A percentile compares a stretch with the other conserved stretches of the same genome.
Evolutionary conservation across 1,140 invertebrate genomes (phyloP).

Genomic region (Pseudomyrmex concolor): DNA sequence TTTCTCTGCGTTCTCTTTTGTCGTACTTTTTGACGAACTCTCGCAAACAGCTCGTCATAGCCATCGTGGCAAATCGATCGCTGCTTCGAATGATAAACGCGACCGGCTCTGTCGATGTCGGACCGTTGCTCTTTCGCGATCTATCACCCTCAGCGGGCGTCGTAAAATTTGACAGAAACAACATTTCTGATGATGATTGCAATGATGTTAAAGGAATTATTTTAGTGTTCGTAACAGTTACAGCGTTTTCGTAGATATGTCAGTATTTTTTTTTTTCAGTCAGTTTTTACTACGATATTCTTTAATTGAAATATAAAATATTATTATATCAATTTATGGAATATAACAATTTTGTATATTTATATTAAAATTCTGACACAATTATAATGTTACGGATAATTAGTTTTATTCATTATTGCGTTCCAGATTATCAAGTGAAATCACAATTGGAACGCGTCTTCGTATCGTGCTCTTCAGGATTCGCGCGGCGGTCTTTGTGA

Average conservation of each 20-base stretch:
- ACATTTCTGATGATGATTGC: constrained; percentile 42
- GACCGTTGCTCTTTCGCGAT: constrained; percentile 36
- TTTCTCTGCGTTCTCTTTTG: constrained; percentile 37
- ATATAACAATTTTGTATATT: too few species aligned
- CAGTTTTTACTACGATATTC: background rate
- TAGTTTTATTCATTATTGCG: too few species aligned
- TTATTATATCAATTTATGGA: too few species aligned
- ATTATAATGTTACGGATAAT: background rate
- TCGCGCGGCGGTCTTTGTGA: background rate
- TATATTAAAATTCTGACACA: too few species aligned
- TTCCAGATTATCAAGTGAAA: constrained; percentile 24
- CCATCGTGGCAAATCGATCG: constrained; percentile 49
- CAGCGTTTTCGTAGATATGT: background rate
- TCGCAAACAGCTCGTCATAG: constrained; percentile 36
- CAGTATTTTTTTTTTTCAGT: background rate
- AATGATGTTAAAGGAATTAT: constrained; percentile 14
- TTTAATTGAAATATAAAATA: too few species aligned
- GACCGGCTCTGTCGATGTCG: constrained; percentile 50
- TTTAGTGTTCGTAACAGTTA: constrained; percentile 16
- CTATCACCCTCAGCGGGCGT: constrained; percentile 9
- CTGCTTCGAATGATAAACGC: constrained; percentile 45
- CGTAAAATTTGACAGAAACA: constrained; percentile 44
- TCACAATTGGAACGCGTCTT: constrained; percentile 29
- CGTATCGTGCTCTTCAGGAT: constrained; percentile 7
- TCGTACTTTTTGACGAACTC: constrained; percentile 1